phyloP scores from a whole-genome alignment of 2,113 vertebrate genomes.

The Anas platyrhynchos region DNA sequence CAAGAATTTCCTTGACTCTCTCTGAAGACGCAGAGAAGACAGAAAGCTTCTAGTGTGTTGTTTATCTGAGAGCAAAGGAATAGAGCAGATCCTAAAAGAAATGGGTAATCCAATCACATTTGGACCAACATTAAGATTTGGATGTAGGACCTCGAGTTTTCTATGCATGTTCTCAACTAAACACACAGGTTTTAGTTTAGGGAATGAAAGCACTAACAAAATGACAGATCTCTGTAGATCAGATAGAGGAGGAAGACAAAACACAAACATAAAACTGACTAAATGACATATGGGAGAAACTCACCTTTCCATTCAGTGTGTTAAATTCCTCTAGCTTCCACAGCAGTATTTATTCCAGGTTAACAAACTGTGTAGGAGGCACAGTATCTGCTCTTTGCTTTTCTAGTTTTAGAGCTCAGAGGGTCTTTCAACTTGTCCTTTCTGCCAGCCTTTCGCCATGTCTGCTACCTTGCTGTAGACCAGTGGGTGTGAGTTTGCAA shows the following conservation, averaged over 20 bases:
- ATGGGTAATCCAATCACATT: not conserved
- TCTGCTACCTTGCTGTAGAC: not conserved
- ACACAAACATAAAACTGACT: not conserved
- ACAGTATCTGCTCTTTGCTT: fast-evolving
- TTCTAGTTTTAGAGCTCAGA: not conserved
- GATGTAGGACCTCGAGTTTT: not conserved
- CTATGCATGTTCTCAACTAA: not conserved
- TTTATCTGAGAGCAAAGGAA: not conserved
- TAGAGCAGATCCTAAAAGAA: not conserved
- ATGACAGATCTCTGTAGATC: not conserved
- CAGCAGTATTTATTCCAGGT: not conserved
- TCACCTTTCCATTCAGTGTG: not conserved
- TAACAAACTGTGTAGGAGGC: not conserved
- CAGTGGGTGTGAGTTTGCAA: not conserved
- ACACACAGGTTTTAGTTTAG: not conserved
- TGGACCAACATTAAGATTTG: not conserved
- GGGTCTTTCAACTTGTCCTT: not conserved
- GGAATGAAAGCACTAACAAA: not conserved
- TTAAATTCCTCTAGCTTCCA: not conserved
- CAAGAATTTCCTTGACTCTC: not conserved
- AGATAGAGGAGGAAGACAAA: not conserved
- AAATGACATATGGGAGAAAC: not conserved
- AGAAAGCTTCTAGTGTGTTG: not conserved
- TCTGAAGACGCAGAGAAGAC: not conserved
- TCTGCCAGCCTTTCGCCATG: not conserved